These are phyloP conservation scores for Ptychadena robeensis DNA, from an alignment of 2,797 vertebrate genomes.

Conservation along the genomic window DNA sequence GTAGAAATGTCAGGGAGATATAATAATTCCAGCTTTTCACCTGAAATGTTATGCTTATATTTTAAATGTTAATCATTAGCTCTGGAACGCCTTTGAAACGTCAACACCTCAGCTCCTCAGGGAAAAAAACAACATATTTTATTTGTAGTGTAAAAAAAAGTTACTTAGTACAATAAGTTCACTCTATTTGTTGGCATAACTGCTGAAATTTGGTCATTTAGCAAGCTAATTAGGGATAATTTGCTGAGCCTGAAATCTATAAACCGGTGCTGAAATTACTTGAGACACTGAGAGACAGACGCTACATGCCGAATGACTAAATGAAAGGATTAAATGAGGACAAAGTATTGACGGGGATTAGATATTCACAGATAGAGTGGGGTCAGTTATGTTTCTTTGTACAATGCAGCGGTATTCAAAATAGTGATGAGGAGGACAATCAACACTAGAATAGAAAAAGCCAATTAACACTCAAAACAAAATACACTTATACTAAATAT, in stretches of 20 bases:
- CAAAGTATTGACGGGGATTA: neutral
- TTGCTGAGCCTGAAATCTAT: neutral
- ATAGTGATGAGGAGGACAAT: neutral
- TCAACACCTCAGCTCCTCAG: neutral
- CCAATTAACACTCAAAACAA: neutral
- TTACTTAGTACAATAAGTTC: constrained; percentile 22
- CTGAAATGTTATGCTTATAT: no score
- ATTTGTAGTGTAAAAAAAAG: neutral
- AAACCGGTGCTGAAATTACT: neutral
- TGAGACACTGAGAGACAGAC: neutral
- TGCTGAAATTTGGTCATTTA: neutral
- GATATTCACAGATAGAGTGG: neutral
- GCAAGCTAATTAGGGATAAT: constrained; percentile 14
- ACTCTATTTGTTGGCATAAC: neutral
- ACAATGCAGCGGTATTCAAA: constrained; percentile 35
- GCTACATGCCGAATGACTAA: neutral
- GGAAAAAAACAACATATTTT: neutral
- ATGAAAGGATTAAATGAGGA: neutral
- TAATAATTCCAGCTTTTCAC: no score
- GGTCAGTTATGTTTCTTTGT: neutral
- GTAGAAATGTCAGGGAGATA: no score
- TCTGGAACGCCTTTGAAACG: neutral
- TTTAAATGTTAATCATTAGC: constrained; percentile 2
- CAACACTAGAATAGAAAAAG: neutral
- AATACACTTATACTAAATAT: no score